These are phyloP conservation scores for Neoitamus cyanurus DNA, from an alignment of 2,888 invertebrate species.

Conservation along the genomic window DNA sequence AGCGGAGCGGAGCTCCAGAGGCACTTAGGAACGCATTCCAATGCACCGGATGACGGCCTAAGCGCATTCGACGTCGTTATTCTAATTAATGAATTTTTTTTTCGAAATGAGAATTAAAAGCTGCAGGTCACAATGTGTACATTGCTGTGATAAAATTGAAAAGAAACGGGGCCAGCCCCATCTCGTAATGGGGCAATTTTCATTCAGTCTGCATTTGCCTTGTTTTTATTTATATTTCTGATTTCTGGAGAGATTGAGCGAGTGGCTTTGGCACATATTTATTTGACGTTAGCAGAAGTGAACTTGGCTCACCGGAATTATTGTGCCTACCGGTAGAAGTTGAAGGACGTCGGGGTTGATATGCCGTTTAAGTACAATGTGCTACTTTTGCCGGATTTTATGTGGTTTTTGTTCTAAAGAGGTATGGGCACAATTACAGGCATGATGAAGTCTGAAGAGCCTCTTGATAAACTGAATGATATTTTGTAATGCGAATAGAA, in stretches of 20 bases:
- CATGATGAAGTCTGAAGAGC: background rate
- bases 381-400: background rate
- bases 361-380: background rate
- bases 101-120: slow-evolving; percentile 7
- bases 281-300: background rate
- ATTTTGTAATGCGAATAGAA: background rate
- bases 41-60: background rate
- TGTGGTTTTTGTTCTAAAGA: background rate
- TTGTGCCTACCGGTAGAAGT: background rate
- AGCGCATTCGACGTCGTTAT: slow-evolving; percentile 20
- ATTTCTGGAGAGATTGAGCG: background rate
- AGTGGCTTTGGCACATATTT: background rate
- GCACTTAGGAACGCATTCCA: slow-evolving; percentile 21
- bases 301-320: background rate
- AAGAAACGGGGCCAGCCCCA: background rate
- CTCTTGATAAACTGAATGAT: too few relatives aligned
- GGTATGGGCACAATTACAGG: background rate
- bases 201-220: background rate
- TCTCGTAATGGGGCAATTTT: background rate
- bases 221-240: background rate
- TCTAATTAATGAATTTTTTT: slow-evolving; percentile 15
- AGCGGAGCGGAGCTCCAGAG: background rate
- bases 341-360: background rate
- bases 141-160: slow-evolving; percentile 11
- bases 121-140: slow-evolving; percentile 12